These are phyloP conservation scores for Cantharis rustica DNA, from an alignment of 2,888 invertebrate genomes.

Conservation along the genomic window DNA sequence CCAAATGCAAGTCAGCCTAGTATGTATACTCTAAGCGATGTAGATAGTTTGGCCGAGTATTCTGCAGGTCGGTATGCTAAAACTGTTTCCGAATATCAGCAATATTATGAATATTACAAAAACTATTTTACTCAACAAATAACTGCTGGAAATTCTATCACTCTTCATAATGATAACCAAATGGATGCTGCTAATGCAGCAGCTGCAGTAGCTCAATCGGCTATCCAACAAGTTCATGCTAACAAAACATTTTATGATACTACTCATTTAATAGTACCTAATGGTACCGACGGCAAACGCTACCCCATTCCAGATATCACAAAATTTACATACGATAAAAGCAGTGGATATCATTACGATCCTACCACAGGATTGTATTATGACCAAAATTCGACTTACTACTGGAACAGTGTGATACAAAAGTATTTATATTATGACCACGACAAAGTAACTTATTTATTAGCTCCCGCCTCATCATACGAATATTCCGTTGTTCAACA, in stretches of 20 bases:
- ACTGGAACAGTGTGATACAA: slow-evolving; percentile 88
- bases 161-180: slow-evolving; percentile 61
- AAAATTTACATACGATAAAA: slow-evolving; percentile 91
- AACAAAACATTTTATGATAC: slow-evolving; percentile 55
- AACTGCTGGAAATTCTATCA: slow-evolving; percentile 61
- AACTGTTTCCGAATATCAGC: slow-evolving; percentile 70
- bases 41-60: slow-evolving; percentile 75
- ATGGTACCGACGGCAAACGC: slow-evolving; percentile 68
- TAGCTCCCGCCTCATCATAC: slow-evolving; percentile 55
- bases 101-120: slow-evolving; percentile 73
- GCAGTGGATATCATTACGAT: slow-evolving; percentile 96
- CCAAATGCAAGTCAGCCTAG: slow-evolving; percentile 54
- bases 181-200: slow-evolving; percentile 82
- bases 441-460: slow-evolving; percentile 66
- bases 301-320: slow-evolving; percentile 85
- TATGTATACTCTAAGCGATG: slow-evolving; percentile 67
- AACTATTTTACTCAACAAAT: slow-evolving; percentile 73
- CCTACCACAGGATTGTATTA: slow-evolving; percentile 92
- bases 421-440: slow-evolving; percentile 97
- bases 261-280: slow-evolving; percentile 59
- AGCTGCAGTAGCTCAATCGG: slow-evolving; percentile 88
- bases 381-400: slow-evolving; percentile 94
- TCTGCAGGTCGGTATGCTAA: slow-evolving; percentile 76
- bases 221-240: slow-evolving; percentile 71
- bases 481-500: slow-evolving; percentile 41